Conservation (phyloP, 2,888 invertebrate species). For the Priocnemis perturbator region DNA sequence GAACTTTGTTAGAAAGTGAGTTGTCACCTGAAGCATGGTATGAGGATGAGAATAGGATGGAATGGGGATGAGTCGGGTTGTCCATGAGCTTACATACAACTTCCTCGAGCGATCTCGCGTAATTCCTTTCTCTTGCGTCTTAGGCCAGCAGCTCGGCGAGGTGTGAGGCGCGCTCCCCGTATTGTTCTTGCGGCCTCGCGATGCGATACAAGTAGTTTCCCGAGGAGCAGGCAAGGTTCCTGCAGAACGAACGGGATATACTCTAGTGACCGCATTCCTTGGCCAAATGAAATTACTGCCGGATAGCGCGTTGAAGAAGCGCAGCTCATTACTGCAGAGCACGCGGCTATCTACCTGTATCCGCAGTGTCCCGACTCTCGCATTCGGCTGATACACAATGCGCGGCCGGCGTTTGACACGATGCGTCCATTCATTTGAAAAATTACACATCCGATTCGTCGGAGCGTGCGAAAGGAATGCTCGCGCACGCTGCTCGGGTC, state of each 20-base stretch:
- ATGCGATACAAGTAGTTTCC: slow-evolving; percentile 11
- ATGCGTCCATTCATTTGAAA: too few species aligned
- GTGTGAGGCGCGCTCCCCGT: slow-evolving; percentile 12
- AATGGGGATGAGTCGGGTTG: slow-evolving; percentile 20
- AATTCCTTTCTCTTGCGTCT: slow-evolving; percentile 46
- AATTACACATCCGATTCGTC: too few species aligned
- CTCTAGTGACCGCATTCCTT: too few species aligned
- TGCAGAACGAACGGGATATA: neutral
- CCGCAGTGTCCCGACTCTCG: too few species aligned
- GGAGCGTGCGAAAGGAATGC: too few species aligned
- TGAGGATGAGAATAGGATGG: neutral
- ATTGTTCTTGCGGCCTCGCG: slow-evolving; percentile 41
- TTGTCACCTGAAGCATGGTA: slow-evolving; percentile 43
- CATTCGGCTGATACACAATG: too few species aligned
- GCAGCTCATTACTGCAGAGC: too few species aligned
- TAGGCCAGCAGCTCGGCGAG: neutral
- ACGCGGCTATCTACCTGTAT: too few species aligned
- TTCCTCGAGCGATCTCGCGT: slow-evolving; percentile 26
- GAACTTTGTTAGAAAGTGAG: slow-evolving; percentile 61
- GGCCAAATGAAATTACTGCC: neutral
- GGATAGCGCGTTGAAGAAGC: slow-evolving; percentile 2
- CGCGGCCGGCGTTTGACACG: too few species aligned
- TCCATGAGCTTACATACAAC: slow-evolving; percentile 37
- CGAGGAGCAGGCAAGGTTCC: neutral
- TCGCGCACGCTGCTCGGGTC: too few species aligned